Base-by-base conservation (phyloP, 1,140 invertebrate species). In the Leptinotarsa defecta region DNA sequence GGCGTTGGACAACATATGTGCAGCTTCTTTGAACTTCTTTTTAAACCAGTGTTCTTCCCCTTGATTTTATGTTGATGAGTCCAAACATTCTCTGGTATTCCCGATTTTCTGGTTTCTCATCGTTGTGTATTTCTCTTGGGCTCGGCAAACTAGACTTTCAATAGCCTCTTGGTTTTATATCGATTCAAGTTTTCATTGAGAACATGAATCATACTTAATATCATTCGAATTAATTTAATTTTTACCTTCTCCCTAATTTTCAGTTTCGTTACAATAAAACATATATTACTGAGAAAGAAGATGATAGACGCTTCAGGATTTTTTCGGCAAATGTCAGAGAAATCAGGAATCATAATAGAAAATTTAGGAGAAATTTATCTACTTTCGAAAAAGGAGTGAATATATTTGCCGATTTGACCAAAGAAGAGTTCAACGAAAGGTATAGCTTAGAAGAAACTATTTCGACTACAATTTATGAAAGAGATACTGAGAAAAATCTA, bases 331-430 rank as follows among this genome's bases (percentile, higher is more conserved):
- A 96, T 84, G 91, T 91, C 80, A 89, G 92, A 78, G 92, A 91
- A 83, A 94, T 97, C 84, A 92, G 92, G 27, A 89, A 91, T 80
- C 96, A 97, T 83, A 98, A 98, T 34, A 27, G 34, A 88, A 34
- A 57, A 87, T 89, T 91, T 77, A 81, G 86, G 61, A 94, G 94
- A 0, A 79, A 89, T 57, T n/a, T 57, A 75, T 88, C 91, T 48
- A 81, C 86, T 13, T 95, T 88, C 85, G 90, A 89, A 80, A 82
- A 94, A 77, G 88, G 85, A 48, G 84, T 95, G 79, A 96, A 96
- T 85, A 90, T 95, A 82, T 96, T 92, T 85, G 90, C 90, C 67
- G 95, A 96, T 87, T 88, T 95, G 92, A 88, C 95, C 77, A 91
- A 91, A 84, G 91, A 94, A 78, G 95, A 96, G 86, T 95, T 80